Base-by-base conservation (phyloP, 2,888 invertebrate species). In the Ormyrus thymus region DNA sequence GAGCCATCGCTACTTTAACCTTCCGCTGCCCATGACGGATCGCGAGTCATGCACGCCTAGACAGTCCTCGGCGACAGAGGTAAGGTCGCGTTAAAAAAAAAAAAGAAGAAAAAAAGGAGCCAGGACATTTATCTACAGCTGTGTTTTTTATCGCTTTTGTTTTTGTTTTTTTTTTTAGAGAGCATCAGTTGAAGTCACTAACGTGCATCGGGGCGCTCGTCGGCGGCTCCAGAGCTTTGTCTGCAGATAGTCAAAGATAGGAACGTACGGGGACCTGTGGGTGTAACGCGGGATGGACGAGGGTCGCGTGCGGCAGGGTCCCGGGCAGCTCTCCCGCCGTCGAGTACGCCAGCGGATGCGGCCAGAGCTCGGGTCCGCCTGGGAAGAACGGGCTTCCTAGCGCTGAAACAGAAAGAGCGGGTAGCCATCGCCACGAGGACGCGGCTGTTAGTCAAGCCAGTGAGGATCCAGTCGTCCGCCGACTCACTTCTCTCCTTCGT, bases 211-310 rank as follows among this genome's bases (percentile, higher is more conserved):
- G 91, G 90, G 91, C 91, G 90, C 91, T 91, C 89, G 92, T 91
- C 90, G 91, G 92, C 89, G 91, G 91, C 91, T 92, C 92, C 92
- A 91, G 90, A 91, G 93, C 93, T 93, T 95, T 94, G 93, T 94
- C 94, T 93, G 95, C 94, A 95, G 96, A 95, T 96, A 97, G 97
- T 97, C 97, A 97, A 95, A 97, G 97, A 94, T 96, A 97, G 92
- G 97, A 97, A 92, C 97, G 96, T 91, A 97, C 97, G 91, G 97
- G 97, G 92, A 98, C 97, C 95, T 98, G 98, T 91, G 97, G 97
- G 93, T 97, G 97, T 92, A 98, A 95, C 92, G 97, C 98, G 91
- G 98, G 98, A 92, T 98, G 98, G 90, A 98, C 97, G 90, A 98
- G 94, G 85, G 97, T 95, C 84, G 94, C 95, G 91, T 96, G 96